Base-by-base conservation (phyloP, 2,888 invertebrate genomes). In the Lypha dubia region DNA sequence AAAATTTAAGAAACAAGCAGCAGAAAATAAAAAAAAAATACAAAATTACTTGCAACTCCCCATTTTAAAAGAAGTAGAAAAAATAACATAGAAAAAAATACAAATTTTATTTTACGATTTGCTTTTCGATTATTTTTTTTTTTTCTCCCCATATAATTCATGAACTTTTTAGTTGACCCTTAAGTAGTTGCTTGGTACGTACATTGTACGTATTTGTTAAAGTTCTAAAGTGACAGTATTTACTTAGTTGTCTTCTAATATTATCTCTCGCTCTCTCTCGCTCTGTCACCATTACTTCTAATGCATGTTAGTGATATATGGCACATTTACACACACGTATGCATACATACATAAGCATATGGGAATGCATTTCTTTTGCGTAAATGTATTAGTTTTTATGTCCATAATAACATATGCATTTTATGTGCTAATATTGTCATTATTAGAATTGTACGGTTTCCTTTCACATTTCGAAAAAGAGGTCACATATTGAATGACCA, bases 371-470 rank as follows among this genome's bases (percentile, higher is more conserved):
- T 13, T 44, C 22, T 46, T 38, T 38, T 28, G 5, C 28, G 17
- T 22, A 24, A 28, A 24, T 2, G 28, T 28, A 24, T 9, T 11
- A 24, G 24, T 44, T 8, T 24, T 2, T 51, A 63, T 71, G 70
- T 71, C 63, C 70, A 71, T 63, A 58, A 79, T 84, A 84, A 81
- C 77, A 75, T 81, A 84, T 84, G 84, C 81, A 81, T 74, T 84
- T 85, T 85, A 82, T 85, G 85, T 82, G 85, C 85, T 76, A 85
- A 79, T 82, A 79, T 83, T 79, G 79, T 82, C 75, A 79, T 79
- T 79, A 80, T 81, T 74, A 41, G 71, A 71, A 79, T 85, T 83
- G 76, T 80, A 80, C 63, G 83, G 83, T 79, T 83, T 83, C 86
- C 63, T 81, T 77, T 77, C 73, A 77, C 79, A 73, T 65, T 63